phyloP scores from a whole-genome alignment of 2,888 invertebrate species.

The Drosophila incognita region DNA sequence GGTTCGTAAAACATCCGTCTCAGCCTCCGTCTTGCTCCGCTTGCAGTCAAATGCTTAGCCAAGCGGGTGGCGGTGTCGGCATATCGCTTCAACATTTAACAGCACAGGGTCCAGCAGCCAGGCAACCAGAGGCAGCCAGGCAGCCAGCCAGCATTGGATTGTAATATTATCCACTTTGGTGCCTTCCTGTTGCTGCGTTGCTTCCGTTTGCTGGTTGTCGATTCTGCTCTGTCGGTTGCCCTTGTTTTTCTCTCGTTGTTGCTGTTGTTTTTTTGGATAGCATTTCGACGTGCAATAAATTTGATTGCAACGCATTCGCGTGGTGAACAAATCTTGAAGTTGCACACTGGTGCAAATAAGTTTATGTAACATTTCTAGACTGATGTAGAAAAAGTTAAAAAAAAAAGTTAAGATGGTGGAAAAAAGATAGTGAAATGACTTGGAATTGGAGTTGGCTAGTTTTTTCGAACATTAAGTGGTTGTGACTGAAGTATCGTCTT shows the following conservation, averaged over 20 bases:
- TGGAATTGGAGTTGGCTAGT: background rate
- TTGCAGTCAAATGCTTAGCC: slow-evolving; percentile 36
- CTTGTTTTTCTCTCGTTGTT: slow-evolving; percentile 16
- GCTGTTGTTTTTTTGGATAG: slow-evolving; percentile 37
- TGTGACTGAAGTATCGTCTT: background rate
- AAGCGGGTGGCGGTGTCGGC: slow-evolving; percentile 12
- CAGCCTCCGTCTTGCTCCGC: slow-evolving; percentile 1
- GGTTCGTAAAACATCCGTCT: slow-evolving; percentile 41
- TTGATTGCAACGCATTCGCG: slow-evolving; percentile 69
- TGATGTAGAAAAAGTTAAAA: background rate
- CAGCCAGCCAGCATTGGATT: slow-evolving; percentile 26
- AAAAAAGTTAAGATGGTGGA: background rate
- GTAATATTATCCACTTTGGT: slow-evolving; percentile 71
- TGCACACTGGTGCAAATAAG: slow-evolving; percentile 21
- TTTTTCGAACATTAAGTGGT: background rate
- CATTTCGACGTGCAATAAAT: slow-evolving; percentile 66
- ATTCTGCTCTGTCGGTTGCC: slow-evolving; percentile 33
- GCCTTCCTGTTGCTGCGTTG: slow-evolving; percentile 69
- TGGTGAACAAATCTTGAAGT: slow-evolving; percentile 49
- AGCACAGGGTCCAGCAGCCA: slow-evolving; percentile 3
- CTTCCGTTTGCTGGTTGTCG: slow-evolving; percentile 46
- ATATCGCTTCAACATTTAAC: slow-evolving; percentile 17
- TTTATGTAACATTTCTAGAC: background rate
- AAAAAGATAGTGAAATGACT: background rate
- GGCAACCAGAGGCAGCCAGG: background rate